These are phyloP conservation scores for Portevinia maculata DNA, from an alignment of 2,888 invertebrate genomes.

Conservation along the genomic window DNA sequence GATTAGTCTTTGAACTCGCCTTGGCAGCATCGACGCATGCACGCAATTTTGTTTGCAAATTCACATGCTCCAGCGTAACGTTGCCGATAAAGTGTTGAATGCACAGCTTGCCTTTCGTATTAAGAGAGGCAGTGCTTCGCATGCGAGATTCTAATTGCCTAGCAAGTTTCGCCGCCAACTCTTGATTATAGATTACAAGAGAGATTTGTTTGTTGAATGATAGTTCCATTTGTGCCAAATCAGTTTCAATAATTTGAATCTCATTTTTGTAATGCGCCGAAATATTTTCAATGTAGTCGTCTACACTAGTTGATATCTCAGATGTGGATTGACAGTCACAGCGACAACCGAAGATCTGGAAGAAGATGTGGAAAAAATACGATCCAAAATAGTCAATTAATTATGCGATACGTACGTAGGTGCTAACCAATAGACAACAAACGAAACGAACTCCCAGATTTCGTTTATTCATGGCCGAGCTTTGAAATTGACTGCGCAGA, in stretches of 20 bases:
- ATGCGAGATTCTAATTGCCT: conserved; percentile 56
- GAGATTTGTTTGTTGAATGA: conserved; percentile 32
- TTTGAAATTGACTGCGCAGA: conserved; percentile 32
- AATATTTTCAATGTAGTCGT: conserved; percentile 59
- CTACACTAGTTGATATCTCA: conserved; percentile 30
- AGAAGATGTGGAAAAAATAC: background rate
- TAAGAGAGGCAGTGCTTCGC: conserved; percentile 45
- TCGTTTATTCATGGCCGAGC: conserved; percentile 26
- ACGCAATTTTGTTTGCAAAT: conserved; percentile 47
- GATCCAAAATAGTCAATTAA: background rate
- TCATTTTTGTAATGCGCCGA: conserved; percentile 63
- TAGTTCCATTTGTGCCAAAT: conserved; percentile 42
- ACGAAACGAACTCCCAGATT: background rate
- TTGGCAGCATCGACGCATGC: conserved; percentile 47
- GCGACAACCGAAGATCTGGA: conserved; percentile 23
- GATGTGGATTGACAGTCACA: background rate
- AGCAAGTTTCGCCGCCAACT: conserved; percentile 33
- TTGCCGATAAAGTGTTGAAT: conserved; percentile 57
- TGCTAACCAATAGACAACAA: background rate
- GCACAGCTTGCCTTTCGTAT: conserved; percentile 53
- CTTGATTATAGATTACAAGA: conserved; percentile 34
- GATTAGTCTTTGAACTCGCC: conserved; percentile 15
- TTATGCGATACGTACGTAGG: conserved; percentile 12
- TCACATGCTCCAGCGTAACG: conserved; percentile 49
- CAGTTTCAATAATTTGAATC: conserved; percentile 42